A percentile compares a stretch with the other conserved stretches of the same genome.
These are phyloP conservation scores for Agapornis roseicollis DNA, from an alignment of 2,113 vertebrate genomes.

Conservation along the genomic window DNA sequence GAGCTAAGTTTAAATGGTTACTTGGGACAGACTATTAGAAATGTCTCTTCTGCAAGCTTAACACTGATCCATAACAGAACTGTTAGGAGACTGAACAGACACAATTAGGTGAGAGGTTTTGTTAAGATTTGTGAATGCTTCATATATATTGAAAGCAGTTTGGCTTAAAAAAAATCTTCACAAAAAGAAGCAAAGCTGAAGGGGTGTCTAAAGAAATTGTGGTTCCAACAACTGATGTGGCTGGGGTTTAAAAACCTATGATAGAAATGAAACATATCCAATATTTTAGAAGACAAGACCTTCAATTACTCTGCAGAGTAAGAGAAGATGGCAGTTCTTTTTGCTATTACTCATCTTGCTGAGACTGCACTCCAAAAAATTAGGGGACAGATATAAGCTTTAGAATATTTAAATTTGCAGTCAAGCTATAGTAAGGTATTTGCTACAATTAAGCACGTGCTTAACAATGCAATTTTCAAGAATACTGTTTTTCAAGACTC, in stretches of 20 bases:
- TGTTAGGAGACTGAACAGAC: background rate
- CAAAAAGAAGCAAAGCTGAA: conserved; percentile 1
- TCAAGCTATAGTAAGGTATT: background rate
- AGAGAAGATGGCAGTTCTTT: background rate
- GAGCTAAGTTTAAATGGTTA: background rate
- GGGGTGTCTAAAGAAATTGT: background rate
- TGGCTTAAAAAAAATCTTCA: background rate
- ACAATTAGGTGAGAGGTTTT: background rate
- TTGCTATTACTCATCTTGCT: background rate
- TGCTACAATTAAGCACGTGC: background rate
- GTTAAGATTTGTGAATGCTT: background rate
- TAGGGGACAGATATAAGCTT: background rate
- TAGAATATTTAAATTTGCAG: background rate
- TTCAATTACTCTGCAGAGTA: background rate
- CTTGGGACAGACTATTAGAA: background rate
- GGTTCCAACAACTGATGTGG: background rate
- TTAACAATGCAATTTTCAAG: accelerated
- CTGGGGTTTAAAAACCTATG: background rate
- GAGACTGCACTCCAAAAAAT: background rate
- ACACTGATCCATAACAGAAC: background rate
- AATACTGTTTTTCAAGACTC: background rate
- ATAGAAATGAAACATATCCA: accelerated
- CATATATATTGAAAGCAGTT: background rate
- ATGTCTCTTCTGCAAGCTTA: background rate
- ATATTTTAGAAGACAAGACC: background rate